Evolutionary conservation across 1,140 invertebrate genomes (phyloP), one percentile per base, ranked within the genome.

Genomic region (Drosophila ogumai): DNA sequence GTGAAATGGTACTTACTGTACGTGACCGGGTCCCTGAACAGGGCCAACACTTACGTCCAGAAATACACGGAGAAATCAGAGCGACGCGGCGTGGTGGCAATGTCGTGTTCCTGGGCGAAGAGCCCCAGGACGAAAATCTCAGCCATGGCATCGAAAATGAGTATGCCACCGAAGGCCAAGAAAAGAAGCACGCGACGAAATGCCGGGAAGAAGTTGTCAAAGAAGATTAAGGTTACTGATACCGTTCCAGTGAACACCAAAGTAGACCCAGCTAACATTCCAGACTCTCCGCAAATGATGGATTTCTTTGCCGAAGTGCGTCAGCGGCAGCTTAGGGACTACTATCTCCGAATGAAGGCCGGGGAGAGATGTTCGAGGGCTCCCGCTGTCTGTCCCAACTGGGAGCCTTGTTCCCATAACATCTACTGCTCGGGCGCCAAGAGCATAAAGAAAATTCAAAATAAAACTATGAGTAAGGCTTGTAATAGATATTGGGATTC

Each of bases 241-340:
- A 7, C 17, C 15, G 38, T 15, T 25, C 10, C 65, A 13, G 2
- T 32, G 12, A 5, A 38, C 3, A 0, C 25, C 25, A 12, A 3
- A 38, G 46, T 9, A 8, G 6, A 36, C 6, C 6, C 40, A 13
- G 6, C 4, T 17, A 1, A 32, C 3, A 72, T 43, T 1, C 15
- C n/a, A 31, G 73, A 76, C 31, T 59, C 55, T 36, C 73, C 54
- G 5, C 22, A 22, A 12, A 77, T 77, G 75, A 32, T 22, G 3
- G 32, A 77, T 49, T 77, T 77, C 34, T 77, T 77, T 17, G n/a
- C 1, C 1, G 75, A 77, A 9, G 75, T 77, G 19, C 41, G 40
- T 3, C 15, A 40, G 6, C 64, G 75, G 1, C 38, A 77, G 28
- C 57, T 77, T 3, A 61, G 32, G 38, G n/a, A 13, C 0, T 77